Base-by-base conservation (phyloP, 1,140 invertebrate genomes). In the Hyles vespertilio region DNA sequence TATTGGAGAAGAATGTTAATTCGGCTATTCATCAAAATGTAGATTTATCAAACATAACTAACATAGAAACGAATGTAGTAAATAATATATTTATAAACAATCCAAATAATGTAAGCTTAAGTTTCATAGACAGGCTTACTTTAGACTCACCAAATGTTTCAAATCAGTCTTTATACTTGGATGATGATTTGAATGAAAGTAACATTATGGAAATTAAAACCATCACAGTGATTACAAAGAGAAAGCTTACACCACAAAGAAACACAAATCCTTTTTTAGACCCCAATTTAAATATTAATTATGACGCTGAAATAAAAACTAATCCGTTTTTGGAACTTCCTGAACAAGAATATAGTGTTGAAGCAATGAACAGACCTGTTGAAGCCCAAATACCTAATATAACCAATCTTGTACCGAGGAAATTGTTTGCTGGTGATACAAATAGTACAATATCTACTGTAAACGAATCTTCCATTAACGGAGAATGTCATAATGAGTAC, bases 121-220 rank as follows among this genome's bases (percentile, higher is more conserved):
- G 88, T 70, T 90, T 90, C 43, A 89, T 90, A 34, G 89, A 90
- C 54, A 78, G 81, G 57, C 70, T 90, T 6, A 84, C 79, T 3
- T 65, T 90, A 34, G 85, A 89, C 52, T 85, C 84, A 8, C 84
- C 86, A 2, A 71, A 66, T 49, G 54, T 65, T 4, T 79, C 79
- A 8, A 87, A 84, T 50, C 79, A 87, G 61, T 87, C 84, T 2
- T 63, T 89, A 10, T 89, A 84, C 60, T 73, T 89, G 5, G 89
- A 90, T 59, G 89, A 90, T 63, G 89, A 90, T 72, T 70, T 90
- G 51, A 90, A 90, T 64, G 89, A 90, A 74, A 90, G 89, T 48
- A 89, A 90, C 55, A 90, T 89, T 22, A 90, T 90, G 88, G 89
- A 90, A 71, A 89, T 90, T 2, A 90, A 90, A 81, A 89, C 87